Conservation (phyloP, 2,888 invertebrate species). For the Empis stercorea region DNA sequence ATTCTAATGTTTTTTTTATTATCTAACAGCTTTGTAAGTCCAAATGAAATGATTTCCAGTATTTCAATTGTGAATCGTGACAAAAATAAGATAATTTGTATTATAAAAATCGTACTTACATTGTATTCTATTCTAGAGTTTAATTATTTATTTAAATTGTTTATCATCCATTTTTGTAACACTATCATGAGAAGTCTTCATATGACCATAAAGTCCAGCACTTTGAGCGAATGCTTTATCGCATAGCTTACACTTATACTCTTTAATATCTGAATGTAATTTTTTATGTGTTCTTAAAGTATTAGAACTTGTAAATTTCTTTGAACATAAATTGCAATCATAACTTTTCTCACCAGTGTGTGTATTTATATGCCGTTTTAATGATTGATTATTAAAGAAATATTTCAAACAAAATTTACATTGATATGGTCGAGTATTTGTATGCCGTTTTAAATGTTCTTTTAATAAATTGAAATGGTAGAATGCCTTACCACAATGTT, state of each 20-base stretch:
- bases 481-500: constrained; percentile 3
- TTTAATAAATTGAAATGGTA: neutral
- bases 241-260: neutral
- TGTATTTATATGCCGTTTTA: neutral
- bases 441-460: neutral
- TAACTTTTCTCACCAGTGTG: constrained; percentile 1
- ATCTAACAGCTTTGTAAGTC: too few species aligned
- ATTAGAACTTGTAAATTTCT: neutral
- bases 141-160: too few species aligned
- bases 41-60: too few species aligned
- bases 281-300: neutral
- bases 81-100: too few species aligned
- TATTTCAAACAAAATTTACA: neutral
- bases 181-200: neutral
- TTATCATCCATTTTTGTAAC: too few species aligned
- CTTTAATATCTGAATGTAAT: neutral
- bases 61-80: too few species aligned
- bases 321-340: constrained; percentile 2
- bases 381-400: neutral
- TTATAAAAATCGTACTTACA: too few species aligned
- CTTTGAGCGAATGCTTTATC: neutral
- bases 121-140: too few species aligned
- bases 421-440: neutral
- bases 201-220: neutral
- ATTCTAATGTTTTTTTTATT: too few species aligned